Conservation (phyloP, 2,113 vertebrate genomes). For the Desmodus rotundus region DNA sequence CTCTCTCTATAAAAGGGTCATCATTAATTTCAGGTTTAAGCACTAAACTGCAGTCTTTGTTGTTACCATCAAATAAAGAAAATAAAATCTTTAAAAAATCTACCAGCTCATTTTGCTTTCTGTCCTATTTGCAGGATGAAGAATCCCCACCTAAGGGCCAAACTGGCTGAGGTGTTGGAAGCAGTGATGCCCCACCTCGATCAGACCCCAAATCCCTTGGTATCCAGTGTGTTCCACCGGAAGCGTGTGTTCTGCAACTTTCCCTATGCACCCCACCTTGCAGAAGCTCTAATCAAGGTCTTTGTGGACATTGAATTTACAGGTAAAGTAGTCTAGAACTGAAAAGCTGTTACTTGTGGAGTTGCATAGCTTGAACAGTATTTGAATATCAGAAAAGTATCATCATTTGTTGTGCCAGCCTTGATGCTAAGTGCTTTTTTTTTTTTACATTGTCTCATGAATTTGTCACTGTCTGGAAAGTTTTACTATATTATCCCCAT, state of each 20-base stretch:
- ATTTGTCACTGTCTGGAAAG: neutral
- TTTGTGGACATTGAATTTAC: constrained; percentile 99
- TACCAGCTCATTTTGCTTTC: neutral
- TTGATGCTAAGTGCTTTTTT: neutral
- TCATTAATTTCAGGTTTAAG: neutral
- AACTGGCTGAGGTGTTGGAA: constrained; percentile 96
- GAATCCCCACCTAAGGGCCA: constrained; percentile 96
- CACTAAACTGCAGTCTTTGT: neutral
- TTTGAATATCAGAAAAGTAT: neutral
- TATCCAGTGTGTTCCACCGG: constrained; percentile 92
- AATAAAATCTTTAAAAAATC: neutral
- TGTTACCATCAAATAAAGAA: neutral
- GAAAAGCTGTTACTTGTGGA: neutral
- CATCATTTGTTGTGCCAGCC: neutral
- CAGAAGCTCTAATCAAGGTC: constrained; percentile 95
- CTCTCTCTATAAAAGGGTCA: neutral
- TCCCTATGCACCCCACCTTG: constrained; percentile 87
- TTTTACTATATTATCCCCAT: neutral
- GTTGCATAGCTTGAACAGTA: neutral
- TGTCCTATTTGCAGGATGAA: constrained; percentile 88
- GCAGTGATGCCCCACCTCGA: constrained; percentile 98
- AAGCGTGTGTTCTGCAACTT: constrained; percentile 95
- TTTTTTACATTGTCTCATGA: neutral
- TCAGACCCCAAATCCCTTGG: constrained; percentile 81
- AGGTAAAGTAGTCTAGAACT: constrained; percentile 73